Conservation (phyloP, 2,113 vertebrate genomes). For the Ammodytes dubius region DNA sequence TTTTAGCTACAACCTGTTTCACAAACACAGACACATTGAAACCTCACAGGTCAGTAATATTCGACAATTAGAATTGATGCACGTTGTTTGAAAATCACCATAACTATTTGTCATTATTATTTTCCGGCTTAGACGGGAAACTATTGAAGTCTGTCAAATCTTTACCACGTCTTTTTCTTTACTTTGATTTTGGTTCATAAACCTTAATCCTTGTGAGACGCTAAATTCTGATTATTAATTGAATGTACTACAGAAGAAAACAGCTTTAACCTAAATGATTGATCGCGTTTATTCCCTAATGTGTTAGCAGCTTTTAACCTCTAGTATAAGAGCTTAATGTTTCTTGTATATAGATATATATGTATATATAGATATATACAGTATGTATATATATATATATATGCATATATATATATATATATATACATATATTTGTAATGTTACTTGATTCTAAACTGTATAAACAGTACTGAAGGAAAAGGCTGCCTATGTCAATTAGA, state of each 20-base stretch:
- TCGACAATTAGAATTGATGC: neutral
- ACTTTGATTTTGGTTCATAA: neutral
- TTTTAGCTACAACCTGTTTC: neutral
- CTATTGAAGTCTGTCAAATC: neutral
- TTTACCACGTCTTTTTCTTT: neutral
- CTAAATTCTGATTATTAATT: neutral
- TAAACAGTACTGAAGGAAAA: neutral
- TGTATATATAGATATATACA: too few species aligned
- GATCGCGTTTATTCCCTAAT: neutral
- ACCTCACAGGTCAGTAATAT: neutral
- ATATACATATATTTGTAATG: too few species aligned
- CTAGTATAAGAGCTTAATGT: neutral
- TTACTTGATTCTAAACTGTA: neutral
- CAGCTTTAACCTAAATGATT: neutral
- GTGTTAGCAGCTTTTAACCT: neutral
- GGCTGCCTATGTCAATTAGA: neutral
- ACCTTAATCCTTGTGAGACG: neutral
- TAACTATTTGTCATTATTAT: neutral
- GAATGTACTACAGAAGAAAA: neutral
- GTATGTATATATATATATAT: too few species aligned
- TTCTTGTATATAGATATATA: neutral
- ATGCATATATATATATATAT: too few species aligned
- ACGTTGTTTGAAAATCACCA: neutral
- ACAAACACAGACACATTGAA: neutral
- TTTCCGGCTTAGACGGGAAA: neutral